phyloP scores from a whole-genome alignment of 2,888 invertebrate genomes.

The Megastigmus dorsalis region DNA sequence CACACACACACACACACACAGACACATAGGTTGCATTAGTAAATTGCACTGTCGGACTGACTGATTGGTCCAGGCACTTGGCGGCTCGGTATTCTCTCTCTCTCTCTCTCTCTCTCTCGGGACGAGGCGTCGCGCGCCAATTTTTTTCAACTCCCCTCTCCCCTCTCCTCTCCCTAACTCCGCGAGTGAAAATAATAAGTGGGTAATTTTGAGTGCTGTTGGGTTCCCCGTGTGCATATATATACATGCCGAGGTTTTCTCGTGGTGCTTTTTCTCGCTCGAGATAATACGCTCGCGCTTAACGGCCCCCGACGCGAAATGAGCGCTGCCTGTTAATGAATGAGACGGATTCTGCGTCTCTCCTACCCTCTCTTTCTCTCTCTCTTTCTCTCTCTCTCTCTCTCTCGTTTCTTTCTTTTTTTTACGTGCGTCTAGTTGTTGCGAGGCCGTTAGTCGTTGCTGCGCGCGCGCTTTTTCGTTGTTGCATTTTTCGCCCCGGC shows the following conservation, averaged over 20 bases:
- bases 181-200: conserved; percentile 32
- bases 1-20: not conserved
- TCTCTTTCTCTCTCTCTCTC: not conserved
- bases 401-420: not conserved
- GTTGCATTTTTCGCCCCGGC: too few species aligned
- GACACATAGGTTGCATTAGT: conserved; percentile 54
- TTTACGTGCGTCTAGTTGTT: too few species aligned
- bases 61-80: conserved; percentile 56
- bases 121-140: conserved; percentile 3
- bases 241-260: not conserved
- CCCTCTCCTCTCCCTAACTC: not conserved
- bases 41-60: conserved; percentile 59
- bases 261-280: too few species aligned
- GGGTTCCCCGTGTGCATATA: not conserved
- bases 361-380: not conserved
- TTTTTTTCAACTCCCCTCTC: not conserved
- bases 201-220: conserved; percentile 11
- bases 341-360: conserved; percentile 24
- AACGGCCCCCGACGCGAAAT: not conserved
- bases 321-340: conserved; percentile 36
- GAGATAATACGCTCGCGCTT: not conserved
- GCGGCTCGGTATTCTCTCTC: too few species aligned
- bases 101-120: too few species aligned
- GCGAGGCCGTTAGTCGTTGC: too few species aligned
- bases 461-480: too few species aligned